These are phyloP conservation scores for Fabriciana adippe DNA, from an alignment of 2,888 invertebrate species.

Conservation along the genomic window DNA sequence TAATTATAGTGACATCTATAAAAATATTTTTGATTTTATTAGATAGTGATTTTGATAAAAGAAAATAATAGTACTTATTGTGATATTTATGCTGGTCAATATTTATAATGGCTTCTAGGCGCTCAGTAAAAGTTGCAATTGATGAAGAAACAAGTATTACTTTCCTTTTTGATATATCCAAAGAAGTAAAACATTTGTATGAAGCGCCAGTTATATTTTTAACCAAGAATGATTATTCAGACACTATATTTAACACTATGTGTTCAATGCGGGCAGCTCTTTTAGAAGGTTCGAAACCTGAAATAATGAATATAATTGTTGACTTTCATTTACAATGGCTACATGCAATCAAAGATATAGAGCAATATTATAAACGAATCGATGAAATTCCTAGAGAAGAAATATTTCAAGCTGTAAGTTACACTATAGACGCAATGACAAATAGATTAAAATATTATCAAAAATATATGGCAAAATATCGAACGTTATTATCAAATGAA, in stretches of 20 bases:
- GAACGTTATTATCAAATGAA: slow-evolving; percentile 49
- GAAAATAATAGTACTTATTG: background rate
- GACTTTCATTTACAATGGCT: slow-evolving; percentile 73
- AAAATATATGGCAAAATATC: slow-evolving; percentile 59
- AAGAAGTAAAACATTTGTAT: slow-evolving; percentile 68
- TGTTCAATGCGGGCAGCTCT: slow-evolving; percentile 58
- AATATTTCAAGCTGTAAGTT: slow-evolving; percentile 60
- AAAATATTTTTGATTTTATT: background rate
- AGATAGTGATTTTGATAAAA: too few relatives aligned
- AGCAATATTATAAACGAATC: slow-evolving; percentile 54
- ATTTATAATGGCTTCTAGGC: slow-evolving; percentile 30
- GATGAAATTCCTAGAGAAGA: slow-evolving; percentile 54
- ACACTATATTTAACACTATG: slow-evolving; percentile 61
- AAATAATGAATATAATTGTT: slow-evolving; percentile 59
- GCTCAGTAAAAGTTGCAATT: slow-evolving; percentile 38
- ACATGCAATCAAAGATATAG: slow-evolving; percentile 61
- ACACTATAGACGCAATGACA: slow-evolving; percentile 62
- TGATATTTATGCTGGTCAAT: background rate
- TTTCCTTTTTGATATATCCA: slow-evolving; percentile 66
- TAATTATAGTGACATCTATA: background rate
- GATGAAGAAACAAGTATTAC: slow-evolving; percentile 44
- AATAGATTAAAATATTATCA: slow-evolving; percentile 62
- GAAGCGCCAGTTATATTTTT: slow-evolving; percentile 68
- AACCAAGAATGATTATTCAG: slow-evolving; percentile 65
- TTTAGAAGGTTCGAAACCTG: slow-evolving; percentile 47